Conservation (phyloP, 2,113 vertebrate species). For the Tenebrosternarchus preto region DNA sequence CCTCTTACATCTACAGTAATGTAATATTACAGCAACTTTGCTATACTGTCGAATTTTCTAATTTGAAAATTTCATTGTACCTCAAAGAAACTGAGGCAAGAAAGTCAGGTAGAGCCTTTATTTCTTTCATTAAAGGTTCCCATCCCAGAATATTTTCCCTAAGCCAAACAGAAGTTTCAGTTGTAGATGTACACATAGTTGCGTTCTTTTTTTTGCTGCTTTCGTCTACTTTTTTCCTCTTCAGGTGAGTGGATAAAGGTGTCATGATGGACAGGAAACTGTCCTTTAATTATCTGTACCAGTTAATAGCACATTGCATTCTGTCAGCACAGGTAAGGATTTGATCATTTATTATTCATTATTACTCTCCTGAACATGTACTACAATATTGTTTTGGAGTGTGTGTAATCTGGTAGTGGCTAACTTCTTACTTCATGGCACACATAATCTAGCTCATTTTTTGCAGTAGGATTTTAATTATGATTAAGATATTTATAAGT, state of each 20-base stretch:
- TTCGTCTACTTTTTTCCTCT: conserved; percentile 1
- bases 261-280: not conserved
- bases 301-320: not conserved
- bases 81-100: not conserved
- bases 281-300: not conserved
- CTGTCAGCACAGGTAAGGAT: not conserved
- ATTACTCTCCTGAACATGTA: too few relatives aligned
- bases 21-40: not conserved
- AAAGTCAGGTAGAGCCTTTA: not conserved
- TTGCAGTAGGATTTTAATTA: too few relatives aligned
- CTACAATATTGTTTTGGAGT: too few relatives aligned
- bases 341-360: too few relatives aligned
- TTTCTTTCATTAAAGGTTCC: not conserved
- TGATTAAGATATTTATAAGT: too few relatives aligned
- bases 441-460: too few relatives aligned
- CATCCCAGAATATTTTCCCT: not conserved
- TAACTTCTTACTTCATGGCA: too few relatives aligned
- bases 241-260: not conserved
- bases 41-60: not conserved
- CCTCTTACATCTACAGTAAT: not conserved
- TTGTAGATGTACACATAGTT: conserved; percentile 3
- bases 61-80: not conserved
- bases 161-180: not conserved
- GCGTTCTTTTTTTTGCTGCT: conserved; percentile 19
- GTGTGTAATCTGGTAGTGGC: too few relatives aligned